Evolutionary conservation across 2,113 vertebrate species (phyloP).

Genomic region (Danio rerio): DNA sequence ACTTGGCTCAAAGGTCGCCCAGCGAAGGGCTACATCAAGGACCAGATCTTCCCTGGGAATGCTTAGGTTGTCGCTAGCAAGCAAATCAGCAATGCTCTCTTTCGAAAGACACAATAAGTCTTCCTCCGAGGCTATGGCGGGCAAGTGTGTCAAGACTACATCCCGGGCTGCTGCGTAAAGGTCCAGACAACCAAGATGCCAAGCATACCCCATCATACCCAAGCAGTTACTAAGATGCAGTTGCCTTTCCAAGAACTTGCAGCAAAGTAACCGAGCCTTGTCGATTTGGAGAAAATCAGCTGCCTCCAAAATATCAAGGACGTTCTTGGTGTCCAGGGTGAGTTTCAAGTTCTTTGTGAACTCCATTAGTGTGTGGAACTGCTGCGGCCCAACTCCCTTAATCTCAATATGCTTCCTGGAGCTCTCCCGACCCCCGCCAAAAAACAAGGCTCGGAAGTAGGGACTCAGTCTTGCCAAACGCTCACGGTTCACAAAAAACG

Average conservation of each 20-base stretch:
- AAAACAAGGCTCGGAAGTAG: conserved; percentile 88
- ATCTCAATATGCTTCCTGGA: conserved; percentile 74
- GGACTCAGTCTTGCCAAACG: conserved; percentile 77
- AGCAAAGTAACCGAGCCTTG: conserved; percentile 79
- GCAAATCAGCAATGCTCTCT: conserved; percentile 75
- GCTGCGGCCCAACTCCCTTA: conserved; percentile 70
- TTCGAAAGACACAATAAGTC: conserved; percentile 83
- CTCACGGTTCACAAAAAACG: conserved; percentile 81
- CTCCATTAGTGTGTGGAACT: conserved; percentile 80
- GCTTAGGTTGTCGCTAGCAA: conserved; percentile 81
- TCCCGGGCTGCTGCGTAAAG: conserved; percentile 74
- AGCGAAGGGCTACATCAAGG: conserved; percentile 81
- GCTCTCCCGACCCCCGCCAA: conserved; percentile 80
- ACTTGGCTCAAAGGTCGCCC: conserved; percentile 78
- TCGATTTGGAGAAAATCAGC: conserved; percentile 86
- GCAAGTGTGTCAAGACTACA: conserved; percentile 84
- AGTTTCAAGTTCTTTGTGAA: conserved; percentile 72
- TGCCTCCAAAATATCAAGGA: conserved; percentile 81
- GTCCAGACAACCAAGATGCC: conserved; percentile 76
- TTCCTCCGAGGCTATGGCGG: conserved; percentile 73
- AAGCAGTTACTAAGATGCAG: conserved; percentile 86
- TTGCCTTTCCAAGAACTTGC: conserved; percentile 85
- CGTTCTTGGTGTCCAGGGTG: conserved; percentile 74
- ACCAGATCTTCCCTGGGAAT: conserved; percentile 80
- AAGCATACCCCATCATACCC: conserved; percentile 83